Conservation (phyloP, 2,797 vertebrate genomes). For the Sitta carolinensis region DNA sequence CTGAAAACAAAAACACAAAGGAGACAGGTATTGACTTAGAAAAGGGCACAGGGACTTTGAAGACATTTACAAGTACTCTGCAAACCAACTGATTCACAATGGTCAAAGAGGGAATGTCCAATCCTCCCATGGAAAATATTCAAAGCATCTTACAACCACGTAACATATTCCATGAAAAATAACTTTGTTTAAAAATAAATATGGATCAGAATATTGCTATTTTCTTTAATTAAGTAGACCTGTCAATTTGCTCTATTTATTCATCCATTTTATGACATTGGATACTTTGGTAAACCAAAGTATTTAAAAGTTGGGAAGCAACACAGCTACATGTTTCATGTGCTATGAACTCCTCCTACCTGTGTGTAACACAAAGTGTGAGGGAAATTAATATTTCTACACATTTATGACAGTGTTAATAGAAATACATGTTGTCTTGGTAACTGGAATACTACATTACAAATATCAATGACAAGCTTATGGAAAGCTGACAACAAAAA, state of each 20-base stretch:
- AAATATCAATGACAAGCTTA: not conserved
- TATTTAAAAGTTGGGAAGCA: not conserved
- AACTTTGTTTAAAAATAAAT: slow-evolving; percentile 2
- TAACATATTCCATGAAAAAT: slow-evolving; percentile 20
- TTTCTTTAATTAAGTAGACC: not conserved
- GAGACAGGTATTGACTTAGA: slow-evolving; percentile 21
- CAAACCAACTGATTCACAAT: slow-evolving; percentile 20
- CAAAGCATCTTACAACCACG: not conserved
- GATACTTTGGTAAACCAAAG: not conserved
- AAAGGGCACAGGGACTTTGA: not conserved
- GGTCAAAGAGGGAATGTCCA: not conserved
- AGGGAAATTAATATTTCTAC: not conserved
- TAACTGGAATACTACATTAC: not conserved
- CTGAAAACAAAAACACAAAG: slow-evolving; percentile 74
- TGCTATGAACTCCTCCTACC: not conserved
- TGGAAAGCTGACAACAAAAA: not conserved
- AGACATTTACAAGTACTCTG: slow-evolving; percentile 12
- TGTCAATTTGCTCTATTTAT: not conserved
- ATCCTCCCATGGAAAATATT: slow-evolving; percentile 49
- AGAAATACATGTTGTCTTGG: not conserved
- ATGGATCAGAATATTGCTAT: not conserved
- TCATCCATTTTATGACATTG: not conserved
- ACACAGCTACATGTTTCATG: not conserved
- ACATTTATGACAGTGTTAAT: not conserved
- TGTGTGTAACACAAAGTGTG: not conserved